These are phyloP conservation scores for Monochamus alternatus DNA, from an alignment of 2,888 invertebrate species.

Conservation along the genomic window DNA sequence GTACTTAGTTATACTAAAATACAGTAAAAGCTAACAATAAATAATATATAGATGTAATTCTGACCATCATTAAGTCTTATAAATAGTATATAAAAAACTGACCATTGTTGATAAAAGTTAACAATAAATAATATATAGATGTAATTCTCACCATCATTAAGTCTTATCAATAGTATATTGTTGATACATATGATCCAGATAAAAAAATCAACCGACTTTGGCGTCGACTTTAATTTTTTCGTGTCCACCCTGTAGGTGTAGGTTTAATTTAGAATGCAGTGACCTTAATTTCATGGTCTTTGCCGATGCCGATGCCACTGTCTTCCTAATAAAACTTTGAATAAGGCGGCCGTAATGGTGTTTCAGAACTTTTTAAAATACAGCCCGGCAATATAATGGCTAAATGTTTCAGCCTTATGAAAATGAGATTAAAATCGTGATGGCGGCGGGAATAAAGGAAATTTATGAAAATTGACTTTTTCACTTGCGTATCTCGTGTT, in stretches of 20 bases:
- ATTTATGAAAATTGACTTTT: slow-evolving; percentile 45
- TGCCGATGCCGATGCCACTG: slow-evolving; percentile 45
- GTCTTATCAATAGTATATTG: too few species aligned
- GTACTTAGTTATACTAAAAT: too few species aligned
- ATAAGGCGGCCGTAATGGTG: slow-evolving; percentile 49
- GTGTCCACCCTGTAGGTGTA: neutral
- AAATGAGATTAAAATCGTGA: slow-evolving; percentile 52
- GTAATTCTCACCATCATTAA: too few species aligned
- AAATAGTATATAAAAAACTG: too few species aligned
- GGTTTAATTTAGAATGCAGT: slow-evolving; percentile 54
- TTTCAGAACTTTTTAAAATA: slow-evolving; percentile 51
- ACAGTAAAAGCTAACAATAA: too few species aligned
- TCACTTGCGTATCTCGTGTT: slow-evolving; percentile 33
- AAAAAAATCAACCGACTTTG: too few species aligned
- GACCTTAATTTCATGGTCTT: slow-evolving; percentile 57
- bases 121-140: too few species aligned
- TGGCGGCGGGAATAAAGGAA: slow-evolving; percentile 41
- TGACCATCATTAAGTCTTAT: too few species aligned
- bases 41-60: too few species aligned
- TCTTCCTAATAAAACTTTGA: slow-evolving; percentile 53
- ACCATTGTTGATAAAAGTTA: too few species aligned
- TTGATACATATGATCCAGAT: too few species aligned
- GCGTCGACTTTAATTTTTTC: too few species aligned
- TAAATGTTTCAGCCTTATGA: slow-evolving; percentile 58
- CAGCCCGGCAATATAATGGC: slow-evolving; percentile 38